A percentile compares a stretch with the other conserved stretches of the same genome.
Evolutionary conservation across 2,113 vertebrate genomes (phyloP).

Genomic region (Oxygymnocypris stewartii): DNA sequence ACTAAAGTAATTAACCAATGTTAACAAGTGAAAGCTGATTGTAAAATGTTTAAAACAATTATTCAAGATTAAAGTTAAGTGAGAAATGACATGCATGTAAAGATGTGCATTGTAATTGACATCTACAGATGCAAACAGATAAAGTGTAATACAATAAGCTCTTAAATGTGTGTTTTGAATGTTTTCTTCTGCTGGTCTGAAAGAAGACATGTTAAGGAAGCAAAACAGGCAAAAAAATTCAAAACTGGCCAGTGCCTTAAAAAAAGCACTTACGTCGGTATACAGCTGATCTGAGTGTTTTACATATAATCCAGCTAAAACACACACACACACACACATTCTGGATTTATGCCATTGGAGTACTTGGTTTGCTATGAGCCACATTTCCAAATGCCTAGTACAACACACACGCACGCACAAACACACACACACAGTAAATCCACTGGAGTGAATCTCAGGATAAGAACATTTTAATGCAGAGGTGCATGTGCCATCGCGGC

Average conservation of each 20-base stretch:
- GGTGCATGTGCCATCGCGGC: too few species aligned
- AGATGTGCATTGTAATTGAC: background rate
- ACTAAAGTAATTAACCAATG: background rate
- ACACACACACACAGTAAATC: too few species aligned
- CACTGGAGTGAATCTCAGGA: too few species aligned
- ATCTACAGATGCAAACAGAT: background rate
- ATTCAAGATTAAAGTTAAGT: background rate
- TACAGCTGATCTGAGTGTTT: background rate
- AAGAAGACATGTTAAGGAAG: too few species aligned
- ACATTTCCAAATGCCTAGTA: constrained; percentile 35
- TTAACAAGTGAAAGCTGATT: background rate
- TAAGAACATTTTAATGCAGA: too few species aligned
- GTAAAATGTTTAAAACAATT: background rate
- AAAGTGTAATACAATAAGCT: too few species aligned
- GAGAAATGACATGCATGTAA: background rate
- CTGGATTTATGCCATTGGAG: constrained; percentile 1
- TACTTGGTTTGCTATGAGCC: constrained; percentile 6
- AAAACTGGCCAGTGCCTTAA: background rate
- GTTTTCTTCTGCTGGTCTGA: too few species aligned
- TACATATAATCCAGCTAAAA: background rate
- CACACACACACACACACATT: constrained; percentile 33
- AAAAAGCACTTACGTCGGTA: background rate
- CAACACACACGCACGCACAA: constrained; percentile 27
- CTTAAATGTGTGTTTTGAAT: too few species aligned
- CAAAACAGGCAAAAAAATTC: background rate